Base-by-base conservation (phyloP, 2,113 vertebrate genomes). In the Perca flavescens region DNA sequence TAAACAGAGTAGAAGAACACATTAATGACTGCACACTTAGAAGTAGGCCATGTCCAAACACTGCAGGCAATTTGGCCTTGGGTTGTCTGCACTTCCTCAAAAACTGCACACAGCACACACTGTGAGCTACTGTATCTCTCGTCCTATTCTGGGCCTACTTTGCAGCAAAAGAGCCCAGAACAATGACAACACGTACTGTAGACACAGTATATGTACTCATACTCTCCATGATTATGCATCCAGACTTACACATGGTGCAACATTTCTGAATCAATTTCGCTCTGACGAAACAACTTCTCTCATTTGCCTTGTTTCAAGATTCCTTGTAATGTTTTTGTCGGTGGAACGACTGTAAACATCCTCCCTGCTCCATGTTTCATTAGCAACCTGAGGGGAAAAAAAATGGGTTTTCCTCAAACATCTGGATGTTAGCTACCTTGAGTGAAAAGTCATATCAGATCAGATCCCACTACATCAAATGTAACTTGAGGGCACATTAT, bases 11-110 rank as follows among this genome's bases (percentile, higher is more conserved):
- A 81, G 72, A 82, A 80, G 74, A 87, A 57, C 71, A 79, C 78
- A 81, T 88, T 91, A 92, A 92, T 89, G 86, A 82, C 82, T 86
- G 85, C 73, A 89, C 54, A 47, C 74, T 91, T 79, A 86, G 87
- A 94, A 94, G 88, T 94, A 93, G 94, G 91, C 88, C 93, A 93
- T 71, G 82, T 90, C 92, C 82, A 92, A 93, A 84, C 80, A 87
- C 87, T 83, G 85, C 83, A 80, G 86, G 91, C 83, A 86, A 91
- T 90, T 74, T 85, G 86, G 88, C 93, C 89, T 81, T 40, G 56
- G 91, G 90, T 84, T 88, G 85, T 93, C 88, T 92, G 84, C 82
- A 85, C 89, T 90, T 90, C 83, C 85, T 89, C 71, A 90, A 91
- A 92, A 87, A 89, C 90, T 81, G 85, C 89, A 88, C 75, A 89